Base-by-base conservation (phyloP, 2,888 invertebrate genomes). In the Aromia moschata region DNA sequence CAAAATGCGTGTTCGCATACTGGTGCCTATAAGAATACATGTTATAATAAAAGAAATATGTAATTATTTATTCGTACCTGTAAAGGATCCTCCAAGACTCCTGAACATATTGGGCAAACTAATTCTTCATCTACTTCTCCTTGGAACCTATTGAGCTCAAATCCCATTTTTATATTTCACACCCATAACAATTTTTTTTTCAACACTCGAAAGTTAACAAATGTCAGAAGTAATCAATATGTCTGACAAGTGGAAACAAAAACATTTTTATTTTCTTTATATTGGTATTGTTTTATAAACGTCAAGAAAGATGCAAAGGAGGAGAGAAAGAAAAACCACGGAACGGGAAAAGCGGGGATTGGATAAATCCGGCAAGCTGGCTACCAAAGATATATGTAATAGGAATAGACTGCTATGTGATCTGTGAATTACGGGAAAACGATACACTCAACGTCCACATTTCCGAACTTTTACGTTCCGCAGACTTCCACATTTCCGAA, bases 1-100 rank as follows among this genome's bases (percentile, higher is more conserved):
- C 97, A 98, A 82, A 97, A 98, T 56, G 96, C 96, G 83, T 98
- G 97, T 80, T 98, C 97, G 81, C 97, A 98, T 72, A 90, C 89
- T 47, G 95, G 95, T 53, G 96, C 96, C 96, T 95, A 47, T 38
- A 68, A 64, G 49, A 37, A 51, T 55, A 58, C 44, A 38, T 25
- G 17, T 30, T 20, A 37, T 9, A 47, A 18, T 14, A 37, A 3
- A 36, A 31, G 43, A 31, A 15, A 37, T 51, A 7, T 31, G 43
- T 18, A 17, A n/a, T 45, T 47, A 46, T 37, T 16, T 7, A 31
- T 20, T 62, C 65, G 73, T 83, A 94, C 95, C 90, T 97, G 97
- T 63, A 97, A 84, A 40, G 97, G 96, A 78, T 97, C 96, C 77
- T 97, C 96, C 55, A 98, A 83, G 65, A 98, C 97, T 68, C 94